phyloP scores from a whole-genome alignment of 2,888 invertebrate genomes.

The Erebia ligea region DNA sequence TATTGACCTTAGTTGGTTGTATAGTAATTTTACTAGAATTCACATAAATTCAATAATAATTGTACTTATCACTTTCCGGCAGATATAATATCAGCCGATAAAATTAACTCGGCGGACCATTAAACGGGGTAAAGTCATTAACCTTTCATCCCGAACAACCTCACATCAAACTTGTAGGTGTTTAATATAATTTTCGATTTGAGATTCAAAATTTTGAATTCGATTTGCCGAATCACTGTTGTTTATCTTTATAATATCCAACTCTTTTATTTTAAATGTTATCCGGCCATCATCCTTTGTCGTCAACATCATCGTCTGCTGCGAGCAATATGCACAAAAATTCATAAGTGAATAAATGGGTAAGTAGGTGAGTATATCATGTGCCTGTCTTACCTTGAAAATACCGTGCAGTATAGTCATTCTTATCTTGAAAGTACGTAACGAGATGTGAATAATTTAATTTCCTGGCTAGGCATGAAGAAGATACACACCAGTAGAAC shows the following conservation, averaged over 20 bases:
- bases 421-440: not conserved
- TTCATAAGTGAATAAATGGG: no score
- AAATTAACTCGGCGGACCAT: not conserved
- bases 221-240: not conserved
- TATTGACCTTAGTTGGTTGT: no score
- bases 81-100: not conserved
- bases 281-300: no score
- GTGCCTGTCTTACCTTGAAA: no score
- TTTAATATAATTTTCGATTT: not conserved
- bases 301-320: no score
- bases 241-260: not conserved
- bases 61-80: not conserved
- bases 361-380: no score
- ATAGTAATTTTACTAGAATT: not conserved
- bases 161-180: not conserved
- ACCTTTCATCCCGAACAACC: constrained; percentile 9
- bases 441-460: not conserved
- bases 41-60: no score
- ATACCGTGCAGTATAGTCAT: not conserved
- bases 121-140: constrained; percentile 1
- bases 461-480: not conserved
- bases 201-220: not conserved
- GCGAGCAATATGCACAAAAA: no score
- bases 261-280: not conserved
- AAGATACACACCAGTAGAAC: not conserved